phyloP scores from a whole-genome alignment of 37 sponge, comb jelly and placozoan genomes.

The Mnemiopsis leidyi region DNA sequence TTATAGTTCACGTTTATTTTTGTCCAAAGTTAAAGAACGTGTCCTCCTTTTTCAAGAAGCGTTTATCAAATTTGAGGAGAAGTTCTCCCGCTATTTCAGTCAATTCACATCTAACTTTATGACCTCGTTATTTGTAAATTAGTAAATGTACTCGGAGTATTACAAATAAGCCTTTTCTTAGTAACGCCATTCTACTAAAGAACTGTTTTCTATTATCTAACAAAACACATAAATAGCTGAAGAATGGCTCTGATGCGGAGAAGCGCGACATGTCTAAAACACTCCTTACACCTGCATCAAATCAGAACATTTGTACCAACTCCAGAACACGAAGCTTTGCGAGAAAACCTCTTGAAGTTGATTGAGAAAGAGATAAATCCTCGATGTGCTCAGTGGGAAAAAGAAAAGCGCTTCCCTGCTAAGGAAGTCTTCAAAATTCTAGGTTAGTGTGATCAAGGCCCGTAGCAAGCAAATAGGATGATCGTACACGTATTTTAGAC shows the following conservation, averaged over 20 bases:
- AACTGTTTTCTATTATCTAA: no score
- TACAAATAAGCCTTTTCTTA: no score
- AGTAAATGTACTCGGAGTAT: no score
- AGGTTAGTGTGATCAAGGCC: background rate
- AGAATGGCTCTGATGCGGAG: background rate
- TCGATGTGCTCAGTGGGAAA: conserved; percentile 89
- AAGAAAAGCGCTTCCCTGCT: conserved; percentile 76
- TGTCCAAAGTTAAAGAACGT: background rate
- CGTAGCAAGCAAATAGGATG: no score
- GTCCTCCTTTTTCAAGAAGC: background rate
- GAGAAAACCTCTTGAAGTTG: conserved; percentile 72
- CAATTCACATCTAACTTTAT: no score
- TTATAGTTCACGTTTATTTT: background rate
- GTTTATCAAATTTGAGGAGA: no score
- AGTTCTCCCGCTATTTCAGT: no score
- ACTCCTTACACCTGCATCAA: background rate
- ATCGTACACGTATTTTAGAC: no score
- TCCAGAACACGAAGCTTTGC: conserved; percentile 28
- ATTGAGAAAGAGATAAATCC: conserved; percentile 93
- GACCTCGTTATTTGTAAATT: no score
- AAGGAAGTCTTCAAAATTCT: conserved; percentile 82
- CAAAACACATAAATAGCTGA: background rate
- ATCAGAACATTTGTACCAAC: background rate
- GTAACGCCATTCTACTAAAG: no score
- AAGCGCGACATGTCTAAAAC: background rate